A percentile compares a stretch with the other conserved stretches of the same genome.
Evolutionary conservation across 92 coral and sea anemone species (phyloP).

Genomic region (Parazoanthus swiftii): DNA sequence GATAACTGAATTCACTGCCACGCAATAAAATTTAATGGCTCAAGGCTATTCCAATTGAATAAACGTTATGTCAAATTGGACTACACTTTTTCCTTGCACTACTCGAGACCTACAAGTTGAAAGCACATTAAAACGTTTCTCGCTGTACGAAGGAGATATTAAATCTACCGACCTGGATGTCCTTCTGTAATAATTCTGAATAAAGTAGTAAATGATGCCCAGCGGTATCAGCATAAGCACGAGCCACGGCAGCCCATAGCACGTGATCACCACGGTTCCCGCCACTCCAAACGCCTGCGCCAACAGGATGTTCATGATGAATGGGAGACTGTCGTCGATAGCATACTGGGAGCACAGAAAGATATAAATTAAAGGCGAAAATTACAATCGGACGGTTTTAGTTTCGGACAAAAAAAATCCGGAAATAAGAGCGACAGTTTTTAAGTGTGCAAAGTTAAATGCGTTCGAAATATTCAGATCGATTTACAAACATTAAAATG

Average conservation of each 20-base stretch:
- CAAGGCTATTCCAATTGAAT: no score
- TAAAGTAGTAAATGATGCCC: constrained; percentile 80
- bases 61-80: no score
- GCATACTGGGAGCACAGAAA: constrained; percentile 70
- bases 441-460: no score
- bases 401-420: no score
- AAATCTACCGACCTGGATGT: constrained; percentile 77
- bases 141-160: not conserved
- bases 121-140: not conserved
- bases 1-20: no score
- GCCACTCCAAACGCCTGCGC: constrained; percentile 97
- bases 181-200: constrained; percentile 95
- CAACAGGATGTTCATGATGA: constrained; percentile 93
- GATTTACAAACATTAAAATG: no score
- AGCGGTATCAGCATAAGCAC: constrained; percentile 83
- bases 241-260: constrained; percentile 98
- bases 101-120: not conserved
- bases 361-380: not conserved
- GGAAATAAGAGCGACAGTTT: no score
- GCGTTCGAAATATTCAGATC: no score
- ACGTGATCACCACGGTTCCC: constrained; percentile 93
- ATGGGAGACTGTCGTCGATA: constrained; percentile 95
- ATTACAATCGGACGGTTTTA: no score
- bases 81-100: not conserved
- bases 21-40: no score